Evolutionary conservation across 2,113 vertebrate genomes (phyloP).

Genomic region (Rhea americana): DNA sequence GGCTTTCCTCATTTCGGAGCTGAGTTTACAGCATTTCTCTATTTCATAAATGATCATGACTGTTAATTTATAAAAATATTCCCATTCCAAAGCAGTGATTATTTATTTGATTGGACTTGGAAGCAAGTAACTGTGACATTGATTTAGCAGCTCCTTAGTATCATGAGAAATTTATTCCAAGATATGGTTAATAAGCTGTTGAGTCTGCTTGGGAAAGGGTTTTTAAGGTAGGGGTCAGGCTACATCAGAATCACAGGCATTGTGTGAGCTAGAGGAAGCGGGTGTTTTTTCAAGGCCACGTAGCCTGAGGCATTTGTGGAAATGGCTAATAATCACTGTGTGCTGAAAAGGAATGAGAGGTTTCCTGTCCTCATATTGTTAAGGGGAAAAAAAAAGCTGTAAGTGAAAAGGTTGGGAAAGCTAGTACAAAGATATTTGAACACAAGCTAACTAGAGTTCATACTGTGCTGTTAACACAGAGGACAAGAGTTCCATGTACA

Average conservation of each 20-base stretch:
- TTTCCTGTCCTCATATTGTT: constrained; percentile 66
- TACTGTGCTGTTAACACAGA: background rate
- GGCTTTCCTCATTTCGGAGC: constrained; percentile 6
- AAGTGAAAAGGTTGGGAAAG: constrained; percentile 25
- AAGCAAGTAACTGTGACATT: constrained; percentile 7
- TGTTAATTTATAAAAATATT: constrained; percentile 30
- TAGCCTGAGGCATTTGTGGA: constrained; percentile 62
- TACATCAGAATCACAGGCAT: constrained; percentile 32
- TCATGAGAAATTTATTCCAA: constrained; percentile 25
- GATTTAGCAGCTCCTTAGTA: constrained; percentile 5
- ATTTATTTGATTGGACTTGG: constrained; percentile 33
- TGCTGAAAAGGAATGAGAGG: constrained; percentile 60
- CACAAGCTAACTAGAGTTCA: background rate
- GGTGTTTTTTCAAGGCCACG: constrained; percentile 58
- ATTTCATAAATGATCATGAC: background rate
- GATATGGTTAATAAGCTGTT: constrained; percentile 26
- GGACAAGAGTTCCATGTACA: background rate
- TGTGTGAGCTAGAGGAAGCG: constrained; percentile 53
- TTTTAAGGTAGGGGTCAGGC: constrained; percentile 57
- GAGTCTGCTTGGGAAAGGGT: constrained; percentile 52
- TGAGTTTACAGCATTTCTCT: background rate
- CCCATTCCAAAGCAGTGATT: constrained; percentile 8
- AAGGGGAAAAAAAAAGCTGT: background rate
- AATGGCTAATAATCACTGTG: constrained; percentile 61
- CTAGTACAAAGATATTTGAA: constrained; percentile 34